Evolutionary conservation across 2,888 invertebrate species (phyloP).

Genomic region (Machimus atricapillus): DNA sequence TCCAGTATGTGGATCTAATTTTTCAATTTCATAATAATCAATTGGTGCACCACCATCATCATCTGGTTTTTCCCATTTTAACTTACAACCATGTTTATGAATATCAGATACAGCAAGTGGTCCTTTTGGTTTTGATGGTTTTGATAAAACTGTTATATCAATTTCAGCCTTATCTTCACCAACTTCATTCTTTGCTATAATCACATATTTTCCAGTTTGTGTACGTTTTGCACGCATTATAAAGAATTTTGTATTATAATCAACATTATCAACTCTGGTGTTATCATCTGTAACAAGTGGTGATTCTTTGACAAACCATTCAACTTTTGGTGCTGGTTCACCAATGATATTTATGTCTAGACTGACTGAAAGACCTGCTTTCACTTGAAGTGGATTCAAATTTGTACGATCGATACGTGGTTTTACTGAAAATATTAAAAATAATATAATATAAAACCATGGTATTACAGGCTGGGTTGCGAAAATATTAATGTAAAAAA

Average conservation of each 20-base stretch:
- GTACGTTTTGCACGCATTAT: constrained; percentile 81
- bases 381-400: constrained; percentile 81
- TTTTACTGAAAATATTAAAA: constrained; percentile 71
- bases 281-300: constrained; percentile 69
- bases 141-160: constrained; percentile 85
- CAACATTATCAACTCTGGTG: constrained; percentile 80
- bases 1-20: constrained; percentile 88
- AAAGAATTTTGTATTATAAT: constrained; percentile 90
- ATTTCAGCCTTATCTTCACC: constrained; percentile 92
- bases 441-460: background rate
- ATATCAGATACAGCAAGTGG: constrained; percentile 88
- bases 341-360: constrained; percentile 90
- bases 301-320: constrained; percentile 83
- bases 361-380: constrained; percentile 86
- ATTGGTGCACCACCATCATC: constrained; percentile 96
- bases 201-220: constrained; percentile 86
- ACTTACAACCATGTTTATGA: constrained; percentile 89
- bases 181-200: constrained; percentile 89
- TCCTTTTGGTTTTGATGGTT: constrained; percentile 81
- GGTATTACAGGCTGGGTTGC: no score
- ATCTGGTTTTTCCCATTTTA: constrained; percentile 92
- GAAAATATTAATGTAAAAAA: no score
- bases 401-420: constrained; percentile 93
- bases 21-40: constrained; percentile 95
- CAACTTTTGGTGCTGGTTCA: constrained; percentile 91